Percentiles rank a stretch among this genome's conserved stretches.
phyloP scores from a whole-genome alignment of 2,888 invertebrate species.

The Chrysolina haemoptera region DNA sequence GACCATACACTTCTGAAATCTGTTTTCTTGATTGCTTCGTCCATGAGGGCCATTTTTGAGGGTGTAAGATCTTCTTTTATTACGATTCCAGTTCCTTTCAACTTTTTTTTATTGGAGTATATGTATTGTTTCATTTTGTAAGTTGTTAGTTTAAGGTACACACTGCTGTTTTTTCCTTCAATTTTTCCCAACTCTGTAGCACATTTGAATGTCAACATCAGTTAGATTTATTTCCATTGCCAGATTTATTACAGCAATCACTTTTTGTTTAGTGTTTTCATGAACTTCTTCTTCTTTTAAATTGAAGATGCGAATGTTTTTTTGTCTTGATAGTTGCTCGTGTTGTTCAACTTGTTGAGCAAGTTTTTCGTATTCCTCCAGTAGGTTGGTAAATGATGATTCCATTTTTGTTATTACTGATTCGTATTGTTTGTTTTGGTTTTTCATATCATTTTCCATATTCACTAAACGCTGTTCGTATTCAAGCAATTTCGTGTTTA shows the following conservation, averaged over 20 bases:
- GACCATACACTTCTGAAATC: constrained; percentile 15
- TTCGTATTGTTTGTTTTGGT: constrained; percentile 12
- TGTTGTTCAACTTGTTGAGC: constrained; percentile 13
- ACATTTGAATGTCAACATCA: constrained; percentile 21
- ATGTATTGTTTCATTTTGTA: constrained; percentile 25
- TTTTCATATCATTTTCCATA: constrained; percentile 7
- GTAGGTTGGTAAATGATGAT: constrained; percentile 23
- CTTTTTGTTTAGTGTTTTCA: constrained; percentile 20
- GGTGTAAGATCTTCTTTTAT: constrained; percentile 23
- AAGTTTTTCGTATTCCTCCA: constrained; percentile 9
- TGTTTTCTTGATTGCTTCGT: constrained; percentile 21
- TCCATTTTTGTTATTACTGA: constrained; percentile 15
- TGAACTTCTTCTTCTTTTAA: constrained; percentile 21
- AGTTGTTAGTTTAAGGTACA: constrained; percentile 11
- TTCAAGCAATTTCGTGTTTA: background rate
- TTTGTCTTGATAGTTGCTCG: constrained; percentile 15
- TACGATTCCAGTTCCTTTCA: constrained; percentile 21
- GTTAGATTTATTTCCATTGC: constrained; percentile 24
- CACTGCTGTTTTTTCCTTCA: background rate
- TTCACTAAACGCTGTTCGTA: background rate
- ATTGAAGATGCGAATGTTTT: constrained; percentile 15
- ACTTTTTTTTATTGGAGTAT: constrained; percentile 20
- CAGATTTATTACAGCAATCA: constrained; percentile 3
- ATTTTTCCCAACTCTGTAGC: constrained; percentile 24
- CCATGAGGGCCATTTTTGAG: constrained; percentile 12